These are phyloP conservation scores for Tetrapedia diversipes DNA, from an alignment of 2,888 invertebrate species.

Conservation along the genomic window DNA sequence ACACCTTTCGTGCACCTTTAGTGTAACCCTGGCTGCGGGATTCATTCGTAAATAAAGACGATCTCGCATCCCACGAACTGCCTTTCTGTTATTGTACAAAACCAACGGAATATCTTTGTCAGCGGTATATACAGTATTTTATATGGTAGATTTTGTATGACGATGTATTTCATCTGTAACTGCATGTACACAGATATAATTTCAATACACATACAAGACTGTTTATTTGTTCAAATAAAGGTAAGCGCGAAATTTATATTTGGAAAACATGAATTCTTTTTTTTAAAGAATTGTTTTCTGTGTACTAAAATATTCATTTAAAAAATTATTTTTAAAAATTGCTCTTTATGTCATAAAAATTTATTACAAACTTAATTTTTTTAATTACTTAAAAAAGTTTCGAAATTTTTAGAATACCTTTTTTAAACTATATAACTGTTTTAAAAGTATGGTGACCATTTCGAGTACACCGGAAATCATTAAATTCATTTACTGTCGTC, in stretches of 20 bases:
- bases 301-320: too few species aligned
- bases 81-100: not conserved
- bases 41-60: conserved; percentile 32
- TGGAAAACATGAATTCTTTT: not conserved
- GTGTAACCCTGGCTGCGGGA: conserved; percentile 14
- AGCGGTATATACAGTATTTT: not conserved
- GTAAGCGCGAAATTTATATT: not conserved
- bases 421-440: not conserved
- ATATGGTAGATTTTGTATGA: not conserved
- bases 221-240: not conserved
- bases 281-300: not conserved
- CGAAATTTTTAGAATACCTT: not conserved
- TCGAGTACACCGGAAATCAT: conserved; percentile 21
- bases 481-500: conserved; percentile 28
- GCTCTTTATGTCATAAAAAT: too few species aligned
- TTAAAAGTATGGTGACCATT: conserved; percentile 19
- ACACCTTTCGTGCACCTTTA: conserved; percentile 44
- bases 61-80: not conserved
- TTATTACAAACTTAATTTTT: too few species aligned
- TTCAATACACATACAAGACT: not conserved
- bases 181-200: not conserved
- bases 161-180: not conserved
- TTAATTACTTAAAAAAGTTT: not conserved
- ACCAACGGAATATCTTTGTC: not conserved
- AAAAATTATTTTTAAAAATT: too few species aligned